These are phyloP conservation scores for Lasiurus borealis DNA, from an alignment of 2,113 vertebrate genomes.

Conservation along the genomic window DNA sequence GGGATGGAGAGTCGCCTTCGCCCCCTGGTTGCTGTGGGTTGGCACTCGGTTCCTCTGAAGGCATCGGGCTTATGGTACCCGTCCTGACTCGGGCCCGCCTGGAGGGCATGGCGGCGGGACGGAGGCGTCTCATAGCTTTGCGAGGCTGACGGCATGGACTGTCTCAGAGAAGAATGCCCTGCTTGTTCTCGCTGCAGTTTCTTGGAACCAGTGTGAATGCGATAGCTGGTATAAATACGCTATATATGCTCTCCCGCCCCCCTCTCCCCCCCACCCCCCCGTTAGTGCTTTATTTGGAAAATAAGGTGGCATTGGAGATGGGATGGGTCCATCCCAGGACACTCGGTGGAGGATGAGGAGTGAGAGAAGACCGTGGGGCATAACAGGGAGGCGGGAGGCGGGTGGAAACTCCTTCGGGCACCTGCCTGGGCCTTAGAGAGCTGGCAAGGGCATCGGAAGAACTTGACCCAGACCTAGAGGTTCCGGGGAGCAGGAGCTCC, in stretches of 20 bases:
- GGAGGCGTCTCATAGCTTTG: not conserved
- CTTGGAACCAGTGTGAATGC: constrained; percentile 67
- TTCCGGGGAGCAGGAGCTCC: not conserved
- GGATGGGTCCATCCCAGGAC: not conserved
- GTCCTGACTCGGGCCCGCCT: not conserved
- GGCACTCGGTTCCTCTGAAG: not conserved
- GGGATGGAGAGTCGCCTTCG: not conserved
- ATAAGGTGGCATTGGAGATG: constrained; percentile 31
- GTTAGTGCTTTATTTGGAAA: constrained; percentile 68
- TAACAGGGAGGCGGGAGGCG: not conserved
- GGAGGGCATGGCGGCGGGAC: too few species aligned
- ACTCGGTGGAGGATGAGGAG: not conserved
- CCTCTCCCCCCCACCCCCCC: not conserved
- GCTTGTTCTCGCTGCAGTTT: constrained; percentile 50
- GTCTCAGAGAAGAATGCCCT: not conserved
- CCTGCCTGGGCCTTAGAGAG: not conserved
- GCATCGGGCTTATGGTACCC: not conserved
- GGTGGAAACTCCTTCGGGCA: not conserved
- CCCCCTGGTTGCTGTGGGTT: not conserved
- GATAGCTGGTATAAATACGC: constrained; percentile 36
- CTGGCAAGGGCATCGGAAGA: not conserved
- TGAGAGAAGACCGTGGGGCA: not conserved
- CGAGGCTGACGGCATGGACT: not conserved
- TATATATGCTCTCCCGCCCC: not conserved
- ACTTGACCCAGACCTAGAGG: not conserved